Evolutionary conservation across 1,140 invertebrate species (phyloP), one percentile per base, ranked within the genome.

Genomic region (Brachionus paranguensis): DNA sequence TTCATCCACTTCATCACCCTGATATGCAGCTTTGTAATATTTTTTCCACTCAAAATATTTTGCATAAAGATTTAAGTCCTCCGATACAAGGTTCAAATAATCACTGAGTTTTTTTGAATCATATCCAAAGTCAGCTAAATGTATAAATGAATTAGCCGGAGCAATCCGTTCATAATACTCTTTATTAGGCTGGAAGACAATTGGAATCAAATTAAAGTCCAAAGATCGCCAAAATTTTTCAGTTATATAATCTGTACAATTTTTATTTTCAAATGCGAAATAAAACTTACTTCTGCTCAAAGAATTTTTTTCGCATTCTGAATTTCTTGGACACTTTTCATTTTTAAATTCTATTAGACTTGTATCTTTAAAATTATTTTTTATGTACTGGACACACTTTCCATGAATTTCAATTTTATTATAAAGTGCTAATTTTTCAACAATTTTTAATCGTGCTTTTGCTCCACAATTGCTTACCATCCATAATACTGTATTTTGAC

Each of bases 391-490:
- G 43, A 95, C 95, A 88, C 95, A 97, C 3, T 93, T 93, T 8
- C 95, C 95, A 89, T 95, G 97, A 86, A 97, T 96, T 88, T 97
- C 95, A 55, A 97, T 95, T 83, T 88, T 91, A 84, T 97, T 96
- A 88, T 95, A 92, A 88, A 95, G 95, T 20, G 92, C 91, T 14
- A 97, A 90, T 88, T 95, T 93, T 85, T 93, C 92, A 10, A 95
- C 95, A 90, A 95, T 97, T 85, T 95, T 92, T 76, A 96, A 91
- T n/a, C 96, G 91, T 14, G 93, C 97, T 43, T 94, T 92, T 0
- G 95, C 94, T 85, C 93, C 93, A 88, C 96, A 97, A 89, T 97
- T 97, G 27, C 95, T 97, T 17, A 97, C 95, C 89, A 97, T 97
- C 95, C 95, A 97, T 43, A 95, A 95, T 4, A 96, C 95, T 89